Percentiles rank a stretch among this genome's conserved stretches.
These are phyloP conservation scores for Centropyge bicolor DNA, from an alignment of 2,797 vertebrate species.

Conservation along the genomic window DNA sequence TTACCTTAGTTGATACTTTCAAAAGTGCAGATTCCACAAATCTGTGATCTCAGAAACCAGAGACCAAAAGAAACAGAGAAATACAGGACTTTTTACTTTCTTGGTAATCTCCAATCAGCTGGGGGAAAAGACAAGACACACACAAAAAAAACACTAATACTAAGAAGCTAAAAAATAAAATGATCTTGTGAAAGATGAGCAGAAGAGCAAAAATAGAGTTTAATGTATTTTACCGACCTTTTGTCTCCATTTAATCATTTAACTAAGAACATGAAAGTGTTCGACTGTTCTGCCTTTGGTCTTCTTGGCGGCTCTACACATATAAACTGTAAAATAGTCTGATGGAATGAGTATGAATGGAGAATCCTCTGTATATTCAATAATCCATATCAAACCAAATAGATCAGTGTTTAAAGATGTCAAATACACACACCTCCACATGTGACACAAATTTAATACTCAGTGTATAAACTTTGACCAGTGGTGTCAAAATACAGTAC, in stretches of 20 bases:
- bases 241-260: not conserved
- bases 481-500: not conserved
- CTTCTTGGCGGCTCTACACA: too few relatives aligned
- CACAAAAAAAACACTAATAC: not conserved
- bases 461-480: not conserved
- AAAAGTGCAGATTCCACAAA: not conserved
- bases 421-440: not conserved
- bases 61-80: not conserved
- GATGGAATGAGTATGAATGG: not conserved
- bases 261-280: not conserved
- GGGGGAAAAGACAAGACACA: too few relatives aligned
- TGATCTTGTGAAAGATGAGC: not conserved
- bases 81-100: not conserved
- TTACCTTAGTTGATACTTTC: not conserved
- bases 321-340: not conserved
- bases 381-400: not conserved
- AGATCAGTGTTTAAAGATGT: not conserved
- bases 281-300: not conserved
- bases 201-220: not conserved
- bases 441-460: constrained; percentile 32
- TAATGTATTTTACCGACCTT: not conserved
- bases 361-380: not conserved
- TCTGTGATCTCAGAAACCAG: too few relatives aligned
- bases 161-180: not conserved
- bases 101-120: not conserved